A percentile compares a stretch with the other conserved stretches of the same genome.
Evolutionary conservation across 2,888 invertebrate species (phyloP).

Genomic region (Lycophotia porphyrea): DNA sequence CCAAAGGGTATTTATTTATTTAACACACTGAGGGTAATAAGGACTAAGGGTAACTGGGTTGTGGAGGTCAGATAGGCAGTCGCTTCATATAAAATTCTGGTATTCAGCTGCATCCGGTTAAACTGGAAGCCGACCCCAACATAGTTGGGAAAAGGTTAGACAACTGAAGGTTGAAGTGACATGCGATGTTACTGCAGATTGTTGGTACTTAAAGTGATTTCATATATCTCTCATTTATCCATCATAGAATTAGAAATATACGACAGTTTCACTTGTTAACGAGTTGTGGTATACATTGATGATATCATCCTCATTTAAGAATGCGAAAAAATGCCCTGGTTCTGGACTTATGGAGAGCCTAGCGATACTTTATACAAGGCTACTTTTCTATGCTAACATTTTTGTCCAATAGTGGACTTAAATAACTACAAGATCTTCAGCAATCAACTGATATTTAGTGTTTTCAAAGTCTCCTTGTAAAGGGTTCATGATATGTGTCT

Average conservation of each 20-base stretch:
- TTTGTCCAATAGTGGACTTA: not conserved
- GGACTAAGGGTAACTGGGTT: too few species aligned
- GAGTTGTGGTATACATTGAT: slow-evolving; percentile 28
- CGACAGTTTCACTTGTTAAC: not conserved
- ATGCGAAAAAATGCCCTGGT: not conserved
- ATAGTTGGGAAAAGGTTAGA: not conserved
- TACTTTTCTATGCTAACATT: not conserved
- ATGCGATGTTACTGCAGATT: not conserved
- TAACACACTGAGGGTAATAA: too few species aligned
- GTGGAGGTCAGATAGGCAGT: not conserved
- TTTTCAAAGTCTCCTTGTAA: not conserved
- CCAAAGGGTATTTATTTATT: too few species aligned
- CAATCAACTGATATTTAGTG: slow-evolving; percentile 27
- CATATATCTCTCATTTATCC: not conserved
- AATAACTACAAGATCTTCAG: not conserved
- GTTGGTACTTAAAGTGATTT: not conserved
- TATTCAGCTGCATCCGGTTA: not conserved
- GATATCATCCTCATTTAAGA: not conserved
- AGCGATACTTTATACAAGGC: not conserved
- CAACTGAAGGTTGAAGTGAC: not conserved
- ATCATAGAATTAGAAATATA: slow-evolving; percentile 17
- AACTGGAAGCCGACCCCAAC: not conserved
- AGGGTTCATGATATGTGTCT: slow-evolving; percentile 56
- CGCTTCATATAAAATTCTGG: not conserved
- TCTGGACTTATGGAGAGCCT: not conserved